Evolutionary conservation across 2,113 vertebrate species (phyloP).

Genomic region (Casuarius casuarius): DNA sequence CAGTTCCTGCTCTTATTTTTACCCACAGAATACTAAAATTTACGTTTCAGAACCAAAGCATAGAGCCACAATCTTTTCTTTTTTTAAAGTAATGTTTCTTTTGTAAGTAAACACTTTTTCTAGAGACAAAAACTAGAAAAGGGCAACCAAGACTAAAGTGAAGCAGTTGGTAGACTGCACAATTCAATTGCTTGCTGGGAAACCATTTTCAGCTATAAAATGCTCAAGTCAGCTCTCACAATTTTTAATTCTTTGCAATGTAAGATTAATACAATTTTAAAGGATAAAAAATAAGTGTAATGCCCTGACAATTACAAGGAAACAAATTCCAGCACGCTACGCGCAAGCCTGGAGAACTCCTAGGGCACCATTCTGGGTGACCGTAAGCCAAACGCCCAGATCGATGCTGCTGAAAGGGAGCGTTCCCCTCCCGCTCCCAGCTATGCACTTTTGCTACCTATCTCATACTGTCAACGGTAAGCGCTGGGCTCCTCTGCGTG

Average conservation of each 20-base stretch:
- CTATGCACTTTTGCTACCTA: neutral
- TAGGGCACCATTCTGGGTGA: neutral
- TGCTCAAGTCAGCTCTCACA: neutral
- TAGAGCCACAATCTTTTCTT: neutral
- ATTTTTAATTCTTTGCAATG: constrained; percentile 18
- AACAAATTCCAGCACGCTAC: neutral
- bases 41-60: constrained; percentile 23
- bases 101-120: neutral
- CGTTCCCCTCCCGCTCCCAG: neutral
- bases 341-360: neutral
- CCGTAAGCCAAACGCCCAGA: neutral
- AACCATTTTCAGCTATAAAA: neutral
- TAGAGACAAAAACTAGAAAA: neutral
- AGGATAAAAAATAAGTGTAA: neutral
- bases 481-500: neutral
- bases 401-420: neutral
- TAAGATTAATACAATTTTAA: neutral
- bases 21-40: constrained; percentile 9
- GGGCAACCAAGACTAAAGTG: neutral
- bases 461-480: neutral
- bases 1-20: neutral
- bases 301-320: neutral
- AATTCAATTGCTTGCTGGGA: constrained; percentile 9
- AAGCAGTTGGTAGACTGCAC: neutral
- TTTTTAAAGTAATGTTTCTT: neutral